Evolutionary conservation across 2,797 vertebrate genomes (phyloP).

Genomic region (Cephalopachus bancanus): DNA sequence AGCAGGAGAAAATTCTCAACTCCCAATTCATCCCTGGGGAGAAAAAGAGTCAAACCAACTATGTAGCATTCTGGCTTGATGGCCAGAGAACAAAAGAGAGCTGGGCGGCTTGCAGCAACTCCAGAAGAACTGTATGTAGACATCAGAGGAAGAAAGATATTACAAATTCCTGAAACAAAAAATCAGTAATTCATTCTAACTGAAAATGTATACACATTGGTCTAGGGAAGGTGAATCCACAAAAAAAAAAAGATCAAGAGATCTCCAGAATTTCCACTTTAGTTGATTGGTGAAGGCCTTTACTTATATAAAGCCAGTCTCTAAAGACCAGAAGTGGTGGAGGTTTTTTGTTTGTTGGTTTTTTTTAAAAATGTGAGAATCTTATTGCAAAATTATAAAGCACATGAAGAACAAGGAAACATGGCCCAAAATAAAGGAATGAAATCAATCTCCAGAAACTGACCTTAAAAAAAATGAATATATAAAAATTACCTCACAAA

Average conservation of each 20-base stretch:
- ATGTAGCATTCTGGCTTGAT: background rate
- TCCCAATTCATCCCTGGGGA: background rate
- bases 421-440: background rate
- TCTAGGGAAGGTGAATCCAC: background rate
- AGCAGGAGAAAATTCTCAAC: background rate
- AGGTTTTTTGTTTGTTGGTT: background rate
- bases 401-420: background rate
- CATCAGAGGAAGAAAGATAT: background rate
- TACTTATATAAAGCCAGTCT: background rate
- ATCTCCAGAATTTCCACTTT: background rate
- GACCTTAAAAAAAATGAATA: background rate
- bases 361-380: background rate
- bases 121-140: background rate
- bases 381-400: background rate
- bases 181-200: background rate
- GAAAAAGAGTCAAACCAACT: background rate
- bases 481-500: background rate
- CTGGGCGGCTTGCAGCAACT: background rate
- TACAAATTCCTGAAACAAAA: background rate
- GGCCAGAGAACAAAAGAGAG: background rate
- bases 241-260: background rate
- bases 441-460: background rate
- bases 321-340: background rate
- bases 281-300: background rate
- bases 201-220: background rate